Conservation (phyloP, 2,797 vertebrate species). For the Leontocebus nigricollis region DNA sequence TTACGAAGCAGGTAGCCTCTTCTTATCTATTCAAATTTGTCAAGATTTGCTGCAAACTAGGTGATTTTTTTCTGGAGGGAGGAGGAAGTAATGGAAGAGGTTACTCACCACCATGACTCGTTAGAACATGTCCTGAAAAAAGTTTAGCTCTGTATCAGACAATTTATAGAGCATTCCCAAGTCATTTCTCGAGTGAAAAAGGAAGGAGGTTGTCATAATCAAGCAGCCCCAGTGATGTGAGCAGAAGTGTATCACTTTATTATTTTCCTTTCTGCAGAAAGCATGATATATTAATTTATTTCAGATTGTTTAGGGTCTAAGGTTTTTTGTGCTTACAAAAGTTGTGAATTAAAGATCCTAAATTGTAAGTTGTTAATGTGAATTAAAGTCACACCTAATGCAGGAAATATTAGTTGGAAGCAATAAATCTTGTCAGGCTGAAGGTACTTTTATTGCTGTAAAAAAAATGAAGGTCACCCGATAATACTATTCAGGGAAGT, state of each 20-base stretch:
- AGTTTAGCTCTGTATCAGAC: conserved; percentile 86
- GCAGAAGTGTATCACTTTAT: conserved; percentile 73
- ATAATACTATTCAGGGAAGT: conserved; percentile 85
- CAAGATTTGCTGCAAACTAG: conserved; percentile 76
- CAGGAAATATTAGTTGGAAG: conserved; percentile 85
- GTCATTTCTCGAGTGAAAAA: conserved; percentile 88
- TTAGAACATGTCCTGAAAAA: conserved; percentile 83
- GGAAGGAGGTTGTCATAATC: conserved; percentile 74
- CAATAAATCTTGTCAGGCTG: conserved; percentile 89
- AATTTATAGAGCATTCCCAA: conserved; percentile 82
- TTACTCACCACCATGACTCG: conserved; percentile 82
- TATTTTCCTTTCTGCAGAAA: conserved; percentile 54
- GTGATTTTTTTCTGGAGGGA: conserved; percentile 55
- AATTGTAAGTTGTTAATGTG: conserved; percentile 75
- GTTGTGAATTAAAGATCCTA: conserved; percentile 78
- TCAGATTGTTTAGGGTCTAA: conserved; percentile 75
- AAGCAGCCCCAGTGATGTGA: conserved; percentile 55
- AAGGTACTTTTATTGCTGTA: conserved; percentile 82
- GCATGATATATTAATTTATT: conserved; percentile 76
- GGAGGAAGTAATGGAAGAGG: conserved; percentile 78
- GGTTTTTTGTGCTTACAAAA: conserved; percentile 68
- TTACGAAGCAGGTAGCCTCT: conserved; percentile 53
- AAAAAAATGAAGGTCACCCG: conserved; percentile 88
- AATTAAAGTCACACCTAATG: conserved; percentile 76
- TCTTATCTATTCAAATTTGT: conserved; percentile 51